Evolutionary conservation across 92 coral and sea anemone species (phyloP), one percentile per base, ranked within the genome.

Genomic region (Palythoa grandiflora): DNA sequence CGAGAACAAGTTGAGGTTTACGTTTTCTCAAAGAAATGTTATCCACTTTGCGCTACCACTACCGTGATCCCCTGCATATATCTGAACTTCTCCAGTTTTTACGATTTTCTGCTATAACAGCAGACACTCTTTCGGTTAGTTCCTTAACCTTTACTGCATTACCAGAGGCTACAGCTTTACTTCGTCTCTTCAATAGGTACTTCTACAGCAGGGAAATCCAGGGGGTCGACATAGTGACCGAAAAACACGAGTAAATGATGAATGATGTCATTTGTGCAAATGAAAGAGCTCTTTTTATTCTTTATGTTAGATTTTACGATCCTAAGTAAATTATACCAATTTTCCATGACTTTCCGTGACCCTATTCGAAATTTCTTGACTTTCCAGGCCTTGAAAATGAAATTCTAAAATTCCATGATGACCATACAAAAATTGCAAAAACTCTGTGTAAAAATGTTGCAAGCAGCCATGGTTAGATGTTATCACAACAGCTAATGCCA

Each of bases 41-140:
- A 38, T 86, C 89, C 71, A 59, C 89, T 59, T 86, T 86, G 35
- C 73, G 77, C 89, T 83, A 86, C 89, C 89, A 75, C 3, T 86
- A 7, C 12, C 57, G 83, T 6, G 89, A 73, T 47, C 89, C 89
- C n/a, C 83, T 20, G 28, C 13, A 12, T 7, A 57, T 50, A 50
- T n/a, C 55, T 35, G 68, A 71, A 4, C 14, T 20, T 6, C 70
- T 73, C 83, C 65, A 74, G 78, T 86, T 86, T 16, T 73, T 86
- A 8, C 87, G 39, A 44, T 86, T 86, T 19, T 86, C 89, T 6
- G 78, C 83, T 52, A 86, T 74, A 5, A 86, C 17, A 38, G 16
- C 74, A 44, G 71, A 71, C 40, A 86, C 68, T 21, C 89, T 36
- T 6, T 20, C 79, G 9, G 81, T 75, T n/a, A 86, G 83, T 78